Percentiles rank a stretch among this genome's conserved stretches.
phyloP scores from a whole-genome alignment of 2,113 vertebrate genomes.

The Zosterops pallidus region DNA sequence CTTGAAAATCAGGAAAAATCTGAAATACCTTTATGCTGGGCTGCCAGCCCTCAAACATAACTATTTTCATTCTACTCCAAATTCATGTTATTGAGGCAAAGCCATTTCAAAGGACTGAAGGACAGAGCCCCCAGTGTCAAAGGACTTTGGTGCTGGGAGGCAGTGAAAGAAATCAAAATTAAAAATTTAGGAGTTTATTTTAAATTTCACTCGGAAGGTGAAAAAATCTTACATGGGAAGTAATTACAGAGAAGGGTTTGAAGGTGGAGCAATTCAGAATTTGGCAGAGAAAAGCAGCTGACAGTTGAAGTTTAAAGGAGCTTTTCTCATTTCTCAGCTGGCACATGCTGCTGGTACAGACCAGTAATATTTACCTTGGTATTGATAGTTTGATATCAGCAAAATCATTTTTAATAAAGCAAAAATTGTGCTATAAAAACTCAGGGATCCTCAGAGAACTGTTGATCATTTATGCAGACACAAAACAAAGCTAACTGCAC shows the following conservation, averaged over 20 bases:
- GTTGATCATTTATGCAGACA: background rate
- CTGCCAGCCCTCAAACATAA: background rate
- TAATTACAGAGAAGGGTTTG: background rate
- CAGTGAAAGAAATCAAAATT: background rate
- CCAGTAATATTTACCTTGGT: background rate
- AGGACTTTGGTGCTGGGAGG: background rate
- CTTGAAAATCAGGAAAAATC: background rate
- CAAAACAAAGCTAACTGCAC: background rate
- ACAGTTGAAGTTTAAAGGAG: slow-evolving; percentile 63
- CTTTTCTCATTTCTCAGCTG: background rate
- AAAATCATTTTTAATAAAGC: background rate
- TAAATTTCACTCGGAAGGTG: background rate
- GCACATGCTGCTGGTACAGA: background rate
- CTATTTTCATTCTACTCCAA: background rate
- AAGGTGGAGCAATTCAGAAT: slow-evolving; percentile 35
- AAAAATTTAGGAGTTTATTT: background rate
- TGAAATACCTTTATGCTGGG: background rate
- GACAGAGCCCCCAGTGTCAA: background rate
- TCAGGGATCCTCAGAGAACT: background rate
- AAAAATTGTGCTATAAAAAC: background rate
- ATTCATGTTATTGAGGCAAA: background rate
- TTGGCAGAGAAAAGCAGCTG: slow-evolving; percentile 32
- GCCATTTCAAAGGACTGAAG: background rate
- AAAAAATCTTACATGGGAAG: slow-evolving; percentile 11
- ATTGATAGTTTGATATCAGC: background rate